These are phyloP conservation scores for Cryptotermes secundus DNA, from an alignment of 1,140 invertebrate species.

Conservation along the genomic window DNA sequence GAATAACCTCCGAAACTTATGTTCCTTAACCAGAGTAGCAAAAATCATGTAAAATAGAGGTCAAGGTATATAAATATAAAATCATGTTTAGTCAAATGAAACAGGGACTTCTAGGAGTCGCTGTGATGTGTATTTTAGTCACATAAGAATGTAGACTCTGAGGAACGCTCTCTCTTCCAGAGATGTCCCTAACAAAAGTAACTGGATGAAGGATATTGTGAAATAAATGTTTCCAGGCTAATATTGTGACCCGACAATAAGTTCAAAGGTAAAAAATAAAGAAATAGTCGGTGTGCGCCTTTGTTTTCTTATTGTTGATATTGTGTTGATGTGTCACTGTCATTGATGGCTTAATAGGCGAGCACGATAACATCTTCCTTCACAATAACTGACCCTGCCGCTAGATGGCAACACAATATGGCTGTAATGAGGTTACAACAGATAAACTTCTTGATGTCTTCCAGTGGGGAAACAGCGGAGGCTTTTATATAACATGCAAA, in stretches of 20 bases:
- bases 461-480: constrained; percentile 4
- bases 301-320: not conserved
- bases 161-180: not conserved
- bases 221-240: not conserved
- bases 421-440: constrained; percentile 6
- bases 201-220: not conserved
- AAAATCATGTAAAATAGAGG: too few relatives aligned
- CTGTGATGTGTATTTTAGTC: too few relatives aligned
- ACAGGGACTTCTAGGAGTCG: too few relatives aligned
- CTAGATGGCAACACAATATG: constrained; percentile 14
- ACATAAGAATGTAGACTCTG: too few relatives aligned
- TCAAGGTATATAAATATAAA: too few relatives aligned
- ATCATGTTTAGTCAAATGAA: too few relatives aligned
- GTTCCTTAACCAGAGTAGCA: too few relatives aligned
- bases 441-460: not conserved
- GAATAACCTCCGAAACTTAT: too few relatives aligned
- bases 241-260: not conserved
- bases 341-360: constrained; percentile 12
- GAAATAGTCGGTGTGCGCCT: not conserved
- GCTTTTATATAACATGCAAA: not conserved
- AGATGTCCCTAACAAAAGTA: too few relatives aligned
- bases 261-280: not conserved
- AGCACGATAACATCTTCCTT: not conserved
- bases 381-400: not conserved
- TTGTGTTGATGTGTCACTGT: not conserved